Evolutionary conservation across 2,797 vertebrate species (phyloP).

Genomic region (Sebastes vulpes): DNA sequence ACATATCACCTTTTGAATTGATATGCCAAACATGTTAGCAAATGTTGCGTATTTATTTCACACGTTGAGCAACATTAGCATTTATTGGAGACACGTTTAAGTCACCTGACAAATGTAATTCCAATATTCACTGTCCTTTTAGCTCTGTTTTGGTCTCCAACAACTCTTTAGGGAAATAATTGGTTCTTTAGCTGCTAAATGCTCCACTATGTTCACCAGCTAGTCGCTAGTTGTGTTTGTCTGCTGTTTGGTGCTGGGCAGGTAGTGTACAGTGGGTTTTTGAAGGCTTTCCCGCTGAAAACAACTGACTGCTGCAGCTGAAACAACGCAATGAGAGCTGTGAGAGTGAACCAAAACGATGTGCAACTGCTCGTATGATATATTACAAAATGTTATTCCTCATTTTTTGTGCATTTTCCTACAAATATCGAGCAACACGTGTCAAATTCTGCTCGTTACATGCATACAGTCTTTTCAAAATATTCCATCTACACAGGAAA

Average conservation of each 20-base stretch:
- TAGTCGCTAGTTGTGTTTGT: background rate
- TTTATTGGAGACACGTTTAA: background rate
- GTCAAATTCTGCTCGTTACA: too few relatives aligned
- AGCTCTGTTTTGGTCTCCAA: background rate
- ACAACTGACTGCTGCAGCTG: background rate
- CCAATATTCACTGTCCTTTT: background rate
- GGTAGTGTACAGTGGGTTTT: background rate
- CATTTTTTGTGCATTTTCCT: too few relatives aligned
- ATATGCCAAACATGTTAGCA: background rate
- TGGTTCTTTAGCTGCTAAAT: background rate
- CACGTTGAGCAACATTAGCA: background rate
- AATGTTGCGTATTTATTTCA: background rate
- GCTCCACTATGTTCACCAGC: background rate
- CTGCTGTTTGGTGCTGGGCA: background rate
- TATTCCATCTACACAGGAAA: too few relatives aligned
- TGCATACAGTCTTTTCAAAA: too few relatives aligned
- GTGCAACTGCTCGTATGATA: too few relatives aligned
- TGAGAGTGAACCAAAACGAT: background rate
- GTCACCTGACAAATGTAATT: background rate
- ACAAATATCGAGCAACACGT: too few relatives aligned
- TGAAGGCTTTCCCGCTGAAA: background rate
- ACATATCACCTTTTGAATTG: background rate
- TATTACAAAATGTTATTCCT: accelerated
- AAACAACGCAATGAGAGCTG: background rate
- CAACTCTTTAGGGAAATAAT: background rate